Conservation (phyloP, 2,797 vertebrate species). For the Anguilla obscura region DNA sequence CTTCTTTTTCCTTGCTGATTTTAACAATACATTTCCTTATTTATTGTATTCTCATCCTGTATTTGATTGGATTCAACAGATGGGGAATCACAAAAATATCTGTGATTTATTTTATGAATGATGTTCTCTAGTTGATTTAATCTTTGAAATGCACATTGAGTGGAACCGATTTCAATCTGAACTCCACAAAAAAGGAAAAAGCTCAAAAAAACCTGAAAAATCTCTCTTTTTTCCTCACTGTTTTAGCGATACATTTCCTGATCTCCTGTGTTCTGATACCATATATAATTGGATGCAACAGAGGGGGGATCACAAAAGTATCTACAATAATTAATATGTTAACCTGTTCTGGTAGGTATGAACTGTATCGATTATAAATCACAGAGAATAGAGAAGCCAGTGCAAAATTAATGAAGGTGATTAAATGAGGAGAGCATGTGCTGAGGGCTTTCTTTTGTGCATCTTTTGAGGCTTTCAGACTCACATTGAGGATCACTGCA, state of each 20-base stretch:
- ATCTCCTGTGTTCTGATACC: slow-evolving; percentile 53
- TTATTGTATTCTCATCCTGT: no score
- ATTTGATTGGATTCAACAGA: no score
- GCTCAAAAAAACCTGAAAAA: slow-evolving; percentile 31
- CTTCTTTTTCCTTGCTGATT: no score
- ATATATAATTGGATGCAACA: slow-evolving; percentile 58
- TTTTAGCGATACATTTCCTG: slow-evolving; percentile 44
- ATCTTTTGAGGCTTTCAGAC: slow-evolving; percentile 49
- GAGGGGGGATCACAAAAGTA: slow-evolving; percentile 54
- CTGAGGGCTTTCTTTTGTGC: slow-evolving; percentile 53
- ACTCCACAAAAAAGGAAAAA: neutral
- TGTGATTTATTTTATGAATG: no score
- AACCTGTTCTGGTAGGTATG: slow-evolving; percentile 38
- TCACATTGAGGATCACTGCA: slow-evolving; percentile 53
- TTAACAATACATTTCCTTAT: no score
- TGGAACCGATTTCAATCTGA: neutral
- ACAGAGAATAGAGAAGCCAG: slow-evolving; percentile 51
- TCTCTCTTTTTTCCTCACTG: slow-evolving; percentile 36
- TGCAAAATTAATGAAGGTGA: slow-evolving; percentile 62
- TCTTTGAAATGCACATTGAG: neutral
- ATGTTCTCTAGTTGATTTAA: neutral
- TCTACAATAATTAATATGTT: slow-evolving; percentile 53
- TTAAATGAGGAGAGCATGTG: slow-evolving; percentile 60
- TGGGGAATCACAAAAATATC: no score
- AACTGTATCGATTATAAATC: slow-evolving; percentile 52